These are phyloP conservation scores for Ramphastos sulfuratus DNA, from an alignment of 2,113 vertebrate genomes.

Conservation along the genomic window DNA sequence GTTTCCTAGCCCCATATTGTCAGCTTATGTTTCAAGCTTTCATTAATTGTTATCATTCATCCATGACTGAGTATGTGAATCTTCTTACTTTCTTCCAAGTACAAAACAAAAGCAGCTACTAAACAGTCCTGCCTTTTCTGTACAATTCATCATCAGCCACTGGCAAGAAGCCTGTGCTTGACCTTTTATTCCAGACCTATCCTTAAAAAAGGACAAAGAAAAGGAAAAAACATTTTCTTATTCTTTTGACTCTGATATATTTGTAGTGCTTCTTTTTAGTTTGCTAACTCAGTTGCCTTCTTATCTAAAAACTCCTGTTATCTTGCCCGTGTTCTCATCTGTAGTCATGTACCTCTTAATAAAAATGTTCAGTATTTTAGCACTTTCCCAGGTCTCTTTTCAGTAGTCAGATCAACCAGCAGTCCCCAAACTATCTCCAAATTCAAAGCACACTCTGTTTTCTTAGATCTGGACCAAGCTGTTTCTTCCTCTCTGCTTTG, in stretches of 20 bases:
- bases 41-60: neutral
- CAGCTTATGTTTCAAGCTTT: neutral
- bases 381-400: neutral
- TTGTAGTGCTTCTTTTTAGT: neutral
- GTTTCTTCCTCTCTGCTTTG: neutral
- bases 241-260: neutral
- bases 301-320: neutral
- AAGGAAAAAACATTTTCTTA: accelerated
- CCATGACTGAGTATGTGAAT: neutral
- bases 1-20: neutral
- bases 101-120: neutral
- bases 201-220: neutral
- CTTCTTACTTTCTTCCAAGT: neutral
- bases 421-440: neutral
- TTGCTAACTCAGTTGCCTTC: neutral
- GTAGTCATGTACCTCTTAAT: neutral
- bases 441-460: neutral
- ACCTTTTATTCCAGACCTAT: neutral
- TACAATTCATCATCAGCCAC: neutral
- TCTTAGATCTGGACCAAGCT: neutral
- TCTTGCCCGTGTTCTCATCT: neutral
- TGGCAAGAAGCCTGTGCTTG: neutral
- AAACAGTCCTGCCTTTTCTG: neutral
- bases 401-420: neutral
- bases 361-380: neutral